Conservation (phyloP, 1,140 invertebrate species). For the Drosophila azteca region DNA sequence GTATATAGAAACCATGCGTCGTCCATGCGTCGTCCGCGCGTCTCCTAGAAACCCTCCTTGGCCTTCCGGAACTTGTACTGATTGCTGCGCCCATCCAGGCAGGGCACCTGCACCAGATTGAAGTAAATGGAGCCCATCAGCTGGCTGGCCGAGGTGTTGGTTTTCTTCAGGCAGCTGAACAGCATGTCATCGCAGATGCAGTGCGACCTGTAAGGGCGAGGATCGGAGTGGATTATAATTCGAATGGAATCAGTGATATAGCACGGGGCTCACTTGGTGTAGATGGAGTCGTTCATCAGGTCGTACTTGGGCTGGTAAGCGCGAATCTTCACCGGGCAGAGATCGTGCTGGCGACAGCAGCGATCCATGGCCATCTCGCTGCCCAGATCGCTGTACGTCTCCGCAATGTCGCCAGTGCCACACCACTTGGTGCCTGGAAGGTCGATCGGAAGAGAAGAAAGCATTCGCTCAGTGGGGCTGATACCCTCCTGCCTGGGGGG, state of each 20-base stretch:
- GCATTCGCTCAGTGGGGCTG: neutral
- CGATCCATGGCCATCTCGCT: slow-evolving; percentile 89
- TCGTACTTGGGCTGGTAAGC: slow-evolving; percentile 90
- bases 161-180: slow-evolving; percentile 91
- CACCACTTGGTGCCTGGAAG: slow-evolving; percentile 94
- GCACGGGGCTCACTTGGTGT: slow-evolving; percentile 88
- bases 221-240: neutral
- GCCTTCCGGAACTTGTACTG: slow-evolving; percentile 75
- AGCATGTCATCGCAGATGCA: slow-evolving; percentile 93
- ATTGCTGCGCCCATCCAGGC: slow-evolving; percentile 86
- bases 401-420: slow-evolving; percentile 92
- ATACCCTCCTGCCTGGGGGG: too few relatives aligned
- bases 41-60: slow-evolving; percentile 73
- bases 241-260: neutral
- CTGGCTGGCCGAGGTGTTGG: slow-evolving; percentile 88
- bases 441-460: neutral
- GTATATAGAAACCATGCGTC: slow-evolving; percentile 53
- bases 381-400: slow-evolving; percentile 92
- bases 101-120: slow-evolving; percentile 91
- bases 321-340: slow-evolving; percentile 89
- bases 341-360: slow-evolving; percentile 93
- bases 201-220: slow-evolving; percentile 86
- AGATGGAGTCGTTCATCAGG: slow-evolving; percentile 92
- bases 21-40: slow-evolving; percentile 66
- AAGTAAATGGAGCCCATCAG: slow-evolving; percentile 95